Evolutionary conservation across 2,888 invertebrate genomes (phyloP), one percentile per base, ranked within the genome.

Genomic region (Tetranychus truncatus): DNA sequence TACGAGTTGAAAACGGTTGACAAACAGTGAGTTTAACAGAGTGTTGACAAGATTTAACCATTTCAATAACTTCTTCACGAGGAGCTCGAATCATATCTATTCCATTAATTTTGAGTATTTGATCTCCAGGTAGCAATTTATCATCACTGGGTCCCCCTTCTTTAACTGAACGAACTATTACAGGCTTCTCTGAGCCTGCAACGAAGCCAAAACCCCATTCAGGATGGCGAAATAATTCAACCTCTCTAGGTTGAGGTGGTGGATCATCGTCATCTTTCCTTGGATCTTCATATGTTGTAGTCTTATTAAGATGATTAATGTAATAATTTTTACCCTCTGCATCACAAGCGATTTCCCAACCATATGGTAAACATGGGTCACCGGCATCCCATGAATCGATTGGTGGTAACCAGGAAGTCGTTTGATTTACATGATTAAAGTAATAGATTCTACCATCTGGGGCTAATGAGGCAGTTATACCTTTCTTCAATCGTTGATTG

Each of bases 201-300:
- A 95, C 94, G 83, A 95, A 95, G 1, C 95, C 95, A 82, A 94
- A 95, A 0, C 94, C 94, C 77, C 92, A 86, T 75, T 90, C 88
- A 0, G 89, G 85, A 79, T 91, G 89, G 71, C 93, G 84, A 79
- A 87, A 86, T 78, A 94, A 86, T 78, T 87, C 87, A 76, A 92
- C 89, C 74, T 88, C 86, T 15, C 92, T 84, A 0, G 92, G 91
- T 77, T 89, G 88, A 0, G 92, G 92, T 0, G 89, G 89, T 75
- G 82, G 82, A 18, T 81, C 79, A 71, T 89, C 88, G 80, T 91
- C 91, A 66, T 73, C 73, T 79, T 82, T 83, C 85, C 88, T 80
- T 79, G 94, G 94, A 74, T 92, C 91, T 82, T 92, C 91, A 82
- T 92, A 91, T 0, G 92, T 92, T 0, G 93, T 92, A n/a, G 91